phyloP scores from a whole-genome alignment of 2,888 invertebrate species.

The Zaprionus obscuricornis region DNA sequence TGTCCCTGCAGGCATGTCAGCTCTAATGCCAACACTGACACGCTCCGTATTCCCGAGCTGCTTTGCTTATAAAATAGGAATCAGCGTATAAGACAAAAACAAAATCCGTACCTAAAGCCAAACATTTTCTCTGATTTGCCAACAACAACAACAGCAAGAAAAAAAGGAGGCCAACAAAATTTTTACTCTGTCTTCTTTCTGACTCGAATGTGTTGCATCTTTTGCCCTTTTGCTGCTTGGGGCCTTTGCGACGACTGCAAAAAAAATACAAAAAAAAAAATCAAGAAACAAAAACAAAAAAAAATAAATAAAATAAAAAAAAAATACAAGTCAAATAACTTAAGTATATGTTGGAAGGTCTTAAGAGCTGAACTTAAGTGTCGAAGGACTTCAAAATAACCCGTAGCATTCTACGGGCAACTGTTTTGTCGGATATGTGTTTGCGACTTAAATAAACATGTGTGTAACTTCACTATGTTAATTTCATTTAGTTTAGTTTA shows the following conservation, averaged over 20 bases:
- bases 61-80: conserved; percentile 46
- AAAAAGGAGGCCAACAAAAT: conserved; percentile 36
- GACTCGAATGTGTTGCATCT: conserved; percentile 37
- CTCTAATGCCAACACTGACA: conserved; percentile 79
- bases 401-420: too few relatives aligned
- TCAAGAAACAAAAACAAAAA: conserved; percentile 4
- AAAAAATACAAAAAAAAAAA: conserved; percentile 19
- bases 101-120: conserved; percentile 37
- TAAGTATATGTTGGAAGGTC: conserved; percentile 69
- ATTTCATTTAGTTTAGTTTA: conserved; percentile 34
- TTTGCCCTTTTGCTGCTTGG: conserved; percentile 64
- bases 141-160: conserved; percentile 37
- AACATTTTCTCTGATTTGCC: conserved; percentile 60
- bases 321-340: conserved; percentile 68
- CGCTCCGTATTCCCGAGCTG: conserved; percentile 59
- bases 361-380: conserved; percentile 56
- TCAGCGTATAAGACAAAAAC: conserved; percentile 53
- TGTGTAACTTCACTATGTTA: conserved; percentile 30
- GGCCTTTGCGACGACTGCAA: conserved; percentile 49
- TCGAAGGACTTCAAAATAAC: conserved; percentile 27
- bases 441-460: conserved; percentile 39
- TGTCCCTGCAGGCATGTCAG: conserved; percentile 79
- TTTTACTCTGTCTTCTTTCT: conserved; percentile 19
- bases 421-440: too few relatives aligned
- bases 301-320: conserved; percentile 8